phyloP scores from a whole-genome alignment of 2,888 invertebrate species.

The Apotomis capreana region DNA sequence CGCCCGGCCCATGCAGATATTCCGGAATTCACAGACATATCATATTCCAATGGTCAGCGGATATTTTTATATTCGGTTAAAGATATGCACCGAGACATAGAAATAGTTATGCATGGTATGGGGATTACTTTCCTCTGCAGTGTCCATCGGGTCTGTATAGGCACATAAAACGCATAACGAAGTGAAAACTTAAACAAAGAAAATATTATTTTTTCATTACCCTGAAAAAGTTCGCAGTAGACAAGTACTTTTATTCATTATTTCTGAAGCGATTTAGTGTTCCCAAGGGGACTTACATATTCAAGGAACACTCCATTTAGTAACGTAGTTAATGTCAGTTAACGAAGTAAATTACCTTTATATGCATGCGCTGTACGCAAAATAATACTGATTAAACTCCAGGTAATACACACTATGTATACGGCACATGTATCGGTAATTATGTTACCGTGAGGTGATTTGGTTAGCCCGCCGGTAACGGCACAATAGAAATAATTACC shows the following conservation, averaged over 20 bases:
- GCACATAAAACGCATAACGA: too few species aligned
- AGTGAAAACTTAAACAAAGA: too few species aligned
- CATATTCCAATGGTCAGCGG: slow-evolving; percentile 10
- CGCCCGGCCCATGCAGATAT: slow-evolving; percentile 25
- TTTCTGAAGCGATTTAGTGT: slow-evolving; percentile 31
- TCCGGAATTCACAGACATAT: slow-evolving; percentile 26
- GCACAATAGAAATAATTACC: slow-evolving; percentile 39
- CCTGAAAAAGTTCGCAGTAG: not conserved
- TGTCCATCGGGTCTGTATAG: too few species aligned
- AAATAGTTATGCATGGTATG: not conserved
- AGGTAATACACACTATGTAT: slow-evolving; percentile 12
- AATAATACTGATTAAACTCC: slow-evolving; percentile 55
- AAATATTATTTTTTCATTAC: too few species aligned
- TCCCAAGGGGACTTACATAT: slow-evolving; percentile 45
- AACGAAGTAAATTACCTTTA: slow-evolving; percentile 59
- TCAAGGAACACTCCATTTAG: slow-evolving; percentile 50
- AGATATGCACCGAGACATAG: not conserved
- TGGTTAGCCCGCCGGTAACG: slow-evolving; percentile 37
- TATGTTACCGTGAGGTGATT: slow-evolving; percentile 51
- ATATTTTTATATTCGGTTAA: slow-evolving; percentile 15
- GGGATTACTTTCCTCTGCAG: too few species aligned
- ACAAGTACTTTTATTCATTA: slow-evolving; percentile 4
- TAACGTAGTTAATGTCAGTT: slow-evolving; percentile 51
- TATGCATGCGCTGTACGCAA: slow-evolving; percentile 59
- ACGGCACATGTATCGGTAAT: slow-evolving; percentile 54